Evolutionary conservation across 2,797 vertebrate genomes (phyloP).

Genomic region (Telmatherina bonti): DNA sequence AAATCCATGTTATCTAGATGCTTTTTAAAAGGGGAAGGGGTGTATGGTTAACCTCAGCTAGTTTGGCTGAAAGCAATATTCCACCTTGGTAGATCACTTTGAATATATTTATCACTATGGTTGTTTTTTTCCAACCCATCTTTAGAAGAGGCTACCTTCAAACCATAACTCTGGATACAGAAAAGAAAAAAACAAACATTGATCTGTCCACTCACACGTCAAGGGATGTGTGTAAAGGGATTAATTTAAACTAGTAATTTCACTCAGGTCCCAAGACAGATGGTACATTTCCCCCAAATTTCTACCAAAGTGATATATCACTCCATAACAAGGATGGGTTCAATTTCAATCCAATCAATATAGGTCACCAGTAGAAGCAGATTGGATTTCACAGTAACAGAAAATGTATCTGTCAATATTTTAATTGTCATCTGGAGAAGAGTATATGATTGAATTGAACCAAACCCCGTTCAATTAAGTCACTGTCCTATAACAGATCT

Average conservation of each 20-base stretch:
- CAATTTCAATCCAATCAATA: slow-evolving; percentile 63
- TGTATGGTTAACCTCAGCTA: slow-evolving; percentile 18
- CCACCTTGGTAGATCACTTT: slow-evolving; percentile 59
- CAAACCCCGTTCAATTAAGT: slow-evolving; percentile 24
- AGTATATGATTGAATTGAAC: slow-evolving; percentile 61
- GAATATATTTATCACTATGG: too few relatives aligned
- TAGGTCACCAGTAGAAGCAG: slow-evolving; percentile 12
- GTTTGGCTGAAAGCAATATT: slow-evolving; percentile 37
- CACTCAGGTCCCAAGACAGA: not conserved
- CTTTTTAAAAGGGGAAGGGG: slow-evolving; percentile 23
- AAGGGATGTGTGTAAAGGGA: not conserved
- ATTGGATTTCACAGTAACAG: slow-evolving; percentile 19
- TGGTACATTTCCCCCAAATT: slow-evolving; percentile 4
- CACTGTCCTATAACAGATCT: slow-evolving; percentile 36
- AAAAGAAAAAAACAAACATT: not conserved
- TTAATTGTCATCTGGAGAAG: not conserved
- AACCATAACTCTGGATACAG: not conserved
- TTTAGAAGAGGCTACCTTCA: not conserved
- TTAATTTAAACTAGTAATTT: not conserved
- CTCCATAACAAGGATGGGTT: slow-evolving; percentile 27
- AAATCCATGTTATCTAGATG: slow-evolving; percentile 3
- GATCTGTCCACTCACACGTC: not conserved
- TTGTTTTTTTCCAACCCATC: not conserved
- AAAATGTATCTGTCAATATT: slow-evolving; percentile 15
- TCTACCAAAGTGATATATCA: slow-evolving; percentile 60